Evolutionary conservation across 2,888 invertebrate genomes (phyloP).

Genomic region (Hirudinaria manillensis): DNA sequence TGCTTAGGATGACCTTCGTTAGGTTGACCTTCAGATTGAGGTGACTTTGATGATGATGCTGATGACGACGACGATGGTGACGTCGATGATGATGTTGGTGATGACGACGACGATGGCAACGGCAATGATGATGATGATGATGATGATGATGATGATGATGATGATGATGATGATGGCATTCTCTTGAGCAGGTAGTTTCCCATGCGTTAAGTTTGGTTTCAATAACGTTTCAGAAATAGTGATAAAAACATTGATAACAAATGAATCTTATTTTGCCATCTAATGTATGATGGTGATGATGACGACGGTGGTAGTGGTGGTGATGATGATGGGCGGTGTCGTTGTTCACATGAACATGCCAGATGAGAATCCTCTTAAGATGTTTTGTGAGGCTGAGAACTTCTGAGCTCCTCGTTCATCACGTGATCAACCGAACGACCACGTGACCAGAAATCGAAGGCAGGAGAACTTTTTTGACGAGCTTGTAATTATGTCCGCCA

Average conservation of each 20-base stretch:
- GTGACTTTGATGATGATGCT: neutral
- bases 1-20: constrained; percentile 22
- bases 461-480: too few species aligned
- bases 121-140: constrained; percentile 20
- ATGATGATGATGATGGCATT: neutral
- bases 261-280: too few species aligned
- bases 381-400: constrained; percentile 5
- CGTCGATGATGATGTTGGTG: constrained; percentile 24
- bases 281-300: constrained; percentile 9
- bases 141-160: neutral
- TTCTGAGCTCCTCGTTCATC: constrained; percentile 5
- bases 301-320: constrained; percentile 17
- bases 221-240: too few species aligned
- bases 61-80: neutral
- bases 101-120: constrained; percentile 14
- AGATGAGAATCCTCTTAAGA: neutral
- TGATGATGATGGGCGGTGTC: constrained; percentile 3
- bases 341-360: too few species aligned
- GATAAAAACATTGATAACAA: too few species aligned
- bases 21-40: neutral
- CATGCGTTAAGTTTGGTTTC: too few species aligned
- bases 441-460: neutral
- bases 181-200: too few species aligned
- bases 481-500: too few species aligned
- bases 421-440: constrained; percentile 12